Percentiles rank a stretch among this genome's conserved stretches.
These are phyloP conservation scores for Crepidodera aurea DNA, from an alignment of 2,888 invertebrate species.

Conservation along the genomic window DNA sequence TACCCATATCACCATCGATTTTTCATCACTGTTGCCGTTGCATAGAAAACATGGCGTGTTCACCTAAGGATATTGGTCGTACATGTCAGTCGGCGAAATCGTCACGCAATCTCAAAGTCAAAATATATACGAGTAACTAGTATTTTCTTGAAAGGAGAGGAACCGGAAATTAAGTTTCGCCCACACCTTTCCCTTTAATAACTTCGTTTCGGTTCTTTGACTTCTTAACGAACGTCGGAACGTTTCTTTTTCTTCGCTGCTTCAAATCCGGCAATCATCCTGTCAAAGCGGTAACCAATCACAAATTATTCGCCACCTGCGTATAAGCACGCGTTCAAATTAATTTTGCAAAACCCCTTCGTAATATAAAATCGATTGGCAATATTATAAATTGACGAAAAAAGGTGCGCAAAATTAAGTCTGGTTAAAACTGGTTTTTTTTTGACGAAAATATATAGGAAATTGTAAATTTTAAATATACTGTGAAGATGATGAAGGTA, in stretches of 20 bases:
- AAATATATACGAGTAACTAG: constrained; percentile 29
- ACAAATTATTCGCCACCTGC: constrained; percentile 20
- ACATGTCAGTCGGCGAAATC: constrained; percentile 29
- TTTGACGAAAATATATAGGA: no score
- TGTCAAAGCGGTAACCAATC: constrained; percentile 27
- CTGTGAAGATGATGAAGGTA: no score
- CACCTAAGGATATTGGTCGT: constrained; percentile 31
- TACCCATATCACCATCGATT: constrained; percentile 10
- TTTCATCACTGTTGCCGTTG: constrained; percentile 4
- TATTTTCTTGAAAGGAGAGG: constrained; percentile 37
- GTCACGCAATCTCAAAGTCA: constrained; percentile 33
- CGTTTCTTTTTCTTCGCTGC: constrained; percentile 13
- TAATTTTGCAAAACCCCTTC: no score
- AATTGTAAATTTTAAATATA: no score
- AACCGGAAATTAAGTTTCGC: constrained; percentile 46
- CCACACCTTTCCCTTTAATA: constrained; percentile 43
- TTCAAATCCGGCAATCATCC: constrained; percentile 27
- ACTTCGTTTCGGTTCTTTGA: constrained; percentile 39
- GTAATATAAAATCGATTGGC: no score
- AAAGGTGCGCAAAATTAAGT: no score
- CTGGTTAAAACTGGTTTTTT: no score
- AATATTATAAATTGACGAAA: no score
- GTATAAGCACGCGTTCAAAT: not conserved
- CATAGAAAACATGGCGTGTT: constrained; percentile 27
- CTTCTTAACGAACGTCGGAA: constrained; percentile 24